Evolutionary conservation across 2,113 vertebrate species (phyloP).

Genomic region (Pomatorhinus ruficollis): DNA sequence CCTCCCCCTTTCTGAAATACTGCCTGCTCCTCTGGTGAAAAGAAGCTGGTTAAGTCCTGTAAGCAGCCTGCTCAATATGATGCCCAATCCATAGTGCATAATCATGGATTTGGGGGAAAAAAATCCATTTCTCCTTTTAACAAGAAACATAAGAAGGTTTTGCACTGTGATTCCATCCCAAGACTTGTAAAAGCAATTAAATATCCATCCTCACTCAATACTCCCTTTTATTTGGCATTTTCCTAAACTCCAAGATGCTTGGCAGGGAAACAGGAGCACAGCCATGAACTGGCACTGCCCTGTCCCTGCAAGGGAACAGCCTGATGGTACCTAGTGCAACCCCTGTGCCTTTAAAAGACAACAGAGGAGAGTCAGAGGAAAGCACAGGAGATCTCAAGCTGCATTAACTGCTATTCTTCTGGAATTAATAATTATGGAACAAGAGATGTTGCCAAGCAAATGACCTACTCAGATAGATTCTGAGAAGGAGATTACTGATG

Average conservation of each 20-base stretch:
- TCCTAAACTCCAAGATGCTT: neutral
- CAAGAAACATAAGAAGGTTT: neutral
- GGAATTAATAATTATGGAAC: neutral
- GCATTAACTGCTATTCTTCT: neutral
- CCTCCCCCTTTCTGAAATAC: neutral
- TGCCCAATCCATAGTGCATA: neutral
- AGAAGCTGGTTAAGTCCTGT: neutral
- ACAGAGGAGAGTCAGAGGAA: neutral
- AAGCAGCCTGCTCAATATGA: neutral
- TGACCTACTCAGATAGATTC: neutral
- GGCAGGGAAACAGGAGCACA: neutral
- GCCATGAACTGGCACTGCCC: neutral
- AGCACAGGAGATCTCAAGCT: neutral
- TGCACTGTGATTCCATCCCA: neutral
- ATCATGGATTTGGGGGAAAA: neutral
- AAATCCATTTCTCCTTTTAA: neutral
- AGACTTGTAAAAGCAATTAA: slow-evolving; percentile 11
- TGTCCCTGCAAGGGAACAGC: neutral
- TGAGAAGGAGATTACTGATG: neutral
- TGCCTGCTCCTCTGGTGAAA: slow-evolving; percentile 17
- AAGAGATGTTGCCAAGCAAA: slow-evolving; percentile 14
- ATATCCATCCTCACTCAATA: neutral
- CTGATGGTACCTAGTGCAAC: neutral
- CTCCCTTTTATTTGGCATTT: neutral
- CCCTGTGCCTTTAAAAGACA: neutral